Evolutionary conservation across 2,888 invertebrate species (phyloP).

Genomic region (Atethmia centrago): DNA sequence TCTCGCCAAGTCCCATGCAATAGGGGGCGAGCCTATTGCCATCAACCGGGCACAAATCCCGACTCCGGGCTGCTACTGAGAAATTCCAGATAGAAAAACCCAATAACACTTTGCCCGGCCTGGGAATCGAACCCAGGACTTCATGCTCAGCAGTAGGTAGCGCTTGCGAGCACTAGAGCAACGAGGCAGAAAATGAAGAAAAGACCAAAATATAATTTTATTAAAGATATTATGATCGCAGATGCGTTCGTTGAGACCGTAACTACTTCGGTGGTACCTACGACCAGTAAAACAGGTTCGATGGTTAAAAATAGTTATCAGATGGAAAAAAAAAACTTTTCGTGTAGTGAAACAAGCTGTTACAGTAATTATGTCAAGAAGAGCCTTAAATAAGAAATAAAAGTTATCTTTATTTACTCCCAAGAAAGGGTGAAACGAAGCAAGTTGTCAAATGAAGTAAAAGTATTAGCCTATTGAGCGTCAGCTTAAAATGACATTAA

Average conservation of each 20-base stretch:
- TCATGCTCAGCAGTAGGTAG: too few species aligned
- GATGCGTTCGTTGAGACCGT: background rate
- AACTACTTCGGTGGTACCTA: background rate
- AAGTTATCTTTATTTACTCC: background rate
- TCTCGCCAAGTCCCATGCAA: too few species aligned
- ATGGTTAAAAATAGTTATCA: background rate
- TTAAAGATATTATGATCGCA: background rate
- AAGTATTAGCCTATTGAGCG: conserved; percentile 31
- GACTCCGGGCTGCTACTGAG: too few species aligned
- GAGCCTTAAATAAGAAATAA: background rate
- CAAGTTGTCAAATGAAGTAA: conserved; percentile 28
- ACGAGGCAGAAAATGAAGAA: too few species aligned
- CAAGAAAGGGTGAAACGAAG: conserved; percentile 14
- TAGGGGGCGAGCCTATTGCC: too few species aligned
- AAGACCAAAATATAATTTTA: background rate
- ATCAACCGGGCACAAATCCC: too few species aligned
- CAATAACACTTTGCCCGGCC: too few species aligned
- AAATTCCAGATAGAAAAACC: too few species aligned
- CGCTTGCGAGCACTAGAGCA: too few species aligned
- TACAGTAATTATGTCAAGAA: background rate
- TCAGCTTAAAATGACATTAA: conserved; percentile 50
- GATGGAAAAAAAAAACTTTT: background rate
- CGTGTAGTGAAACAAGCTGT: background rate
- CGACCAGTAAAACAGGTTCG: background rate
- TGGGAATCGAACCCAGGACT: too few species aligned